Evolutionary conservation across 2,888 invertebrate genomes (phyloP), one percentile per base, ranked within the genome.

Genomic region (Cosmopolites sordidus): DNA sequence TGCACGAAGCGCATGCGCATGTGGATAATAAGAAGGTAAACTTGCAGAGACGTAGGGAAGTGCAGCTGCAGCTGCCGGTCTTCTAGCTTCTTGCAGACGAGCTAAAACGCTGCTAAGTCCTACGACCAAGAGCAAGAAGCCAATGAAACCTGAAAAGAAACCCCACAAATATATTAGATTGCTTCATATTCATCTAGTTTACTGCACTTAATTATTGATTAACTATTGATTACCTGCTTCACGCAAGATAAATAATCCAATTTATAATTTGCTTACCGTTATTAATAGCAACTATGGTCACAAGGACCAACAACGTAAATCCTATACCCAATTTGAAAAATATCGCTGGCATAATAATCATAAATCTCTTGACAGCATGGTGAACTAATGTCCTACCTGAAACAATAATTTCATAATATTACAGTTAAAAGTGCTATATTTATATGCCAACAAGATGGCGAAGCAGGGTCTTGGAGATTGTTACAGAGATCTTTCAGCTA

Each of bases 241-340:
- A 16, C 2, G 4, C 14, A 41, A 41, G 2, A 27, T 16, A 22
- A 14, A 17, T 14, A n/a, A n/a, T n/a, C n/a, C n/a, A n/a, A n/a
- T n/a, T n/a, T n/a, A n/a, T n/a, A n/a, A n/a, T n/a, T n/a, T n/a
- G 9, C 56, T 48, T 59, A 59, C 87, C 86, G 74, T 88, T 88
- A 74, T 86, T 87, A 43, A 87, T 82, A 4, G 86, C 84, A 48
- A 86, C 83, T 37, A 87, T 81, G 1, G 86, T 83, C 3, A 88
- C 78, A 0, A 86, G 80, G 62, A 84, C 79, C 8, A 68, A 52
- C 43, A 87, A 74, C 0, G 87, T 87, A 45, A 87, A 86, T 51
- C 86, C 86, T 45, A 87, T 83, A 15, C 88, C 88, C 63, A 87
- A 70, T 49, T 87, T 86, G 75, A 86, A 87, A 77, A 87, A 86